phyloP scores from a whole-genome alignment of 2,888 invertebrate species.

The Apodemia hepburni region DNA sequence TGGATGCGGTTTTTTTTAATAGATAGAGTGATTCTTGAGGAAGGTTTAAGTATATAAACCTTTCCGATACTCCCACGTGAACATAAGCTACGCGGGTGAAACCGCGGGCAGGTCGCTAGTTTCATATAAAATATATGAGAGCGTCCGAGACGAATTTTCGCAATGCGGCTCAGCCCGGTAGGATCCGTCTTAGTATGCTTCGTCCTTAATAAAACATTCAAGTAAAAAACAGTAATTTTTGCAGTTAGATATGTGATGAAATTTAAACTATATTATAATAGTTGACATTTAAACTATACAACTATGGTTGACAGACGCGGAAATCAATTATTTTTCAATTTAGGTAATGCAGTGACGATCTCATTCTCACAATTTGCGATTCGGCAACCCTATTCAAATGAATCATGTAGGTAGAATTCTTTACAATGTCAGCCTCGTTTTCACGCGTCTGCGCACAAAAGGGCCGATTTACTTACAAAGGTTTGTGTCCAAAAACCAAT shows the following conservation, averaged over 20 bases:
- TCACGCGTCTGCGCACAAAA: constrained; percentile 6
- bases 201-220: too few relatives aligned
- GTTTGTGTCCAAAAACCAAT: neutral
- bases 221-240: neutral
- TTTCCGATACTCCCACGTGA: too few relatives aligned
- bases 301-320: neutral
- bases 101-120: too few relatives aligned
- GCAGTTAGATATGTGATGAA: neutral
- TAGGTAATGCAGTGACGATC: neutral
- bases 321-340: neutral
- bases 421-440: constrained; percentile 1
- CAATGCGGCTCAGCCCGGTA: too few relatives aligned
- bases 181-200: too few relatives aligned
- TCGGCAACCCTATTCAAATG: constrained; percentile 3
- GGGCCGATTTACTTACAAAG: neutral
- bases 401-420: constrained; percentile 38
- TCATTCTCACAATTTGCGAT: constrained; percentile 6
- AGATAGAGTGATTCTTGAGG: too few relatives aligned
- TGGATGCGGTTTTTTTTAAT: too few relatives aligned
- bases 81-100: too few relatives aligned
- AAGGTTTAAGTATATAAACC: too few relatives aligned
- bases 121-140: too few relatives aligned
- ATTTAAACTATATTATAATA: neutral
- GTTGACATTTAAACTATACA: neutral
- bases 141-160: too few relatives aligned